A percentile compares a stretch with the other conserved stretches of the same genome.
Conservation (phyloP, 2,888 invertebrate genomes). For the Polydrusus tereticollis region DNA sequence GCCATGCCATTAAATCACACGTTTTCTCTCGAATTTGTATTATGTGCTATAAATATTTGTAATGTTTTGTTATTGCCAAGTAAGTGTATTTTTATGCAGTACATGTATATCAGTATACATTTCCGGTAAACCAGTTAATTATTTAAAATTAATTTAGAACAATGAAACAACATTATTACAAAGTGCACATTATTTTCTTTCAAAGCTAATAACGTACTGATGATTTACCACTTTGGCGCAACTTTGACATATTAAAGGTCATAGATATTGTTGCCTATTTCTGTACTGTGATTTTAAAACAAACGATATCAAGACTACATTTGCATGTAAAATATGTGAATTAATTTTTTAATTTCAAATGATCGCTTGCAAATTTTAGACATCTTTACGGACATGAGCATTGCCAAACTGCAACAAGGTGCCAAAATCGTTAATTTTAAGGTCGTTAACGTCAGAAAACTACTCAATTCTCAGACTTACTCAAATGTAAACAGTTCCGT, state of each 20-base stretch:
- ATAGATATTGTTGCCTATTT: too few relatives aligned
- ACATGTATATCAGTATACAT: background rate
- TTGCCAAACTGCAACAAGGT: background rate
- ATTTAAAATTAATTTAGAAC: background rate
- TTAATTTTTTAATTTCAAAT: too few relatives aligned
- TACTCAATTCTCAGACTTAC: too few relatives aligned
- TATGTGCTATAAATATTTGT: background rate
- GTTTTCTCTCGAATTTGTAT: background rate
- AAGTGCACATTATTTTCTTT: too few relatives aligned
- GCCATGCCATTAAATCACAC: background rate
- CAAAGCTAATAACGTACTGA: too few relatives aligned
- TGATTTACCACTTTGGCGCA: too few relatives aligned
- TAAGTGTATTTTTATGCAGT: background rate
- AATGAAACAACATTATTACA: too few relatives aligned
- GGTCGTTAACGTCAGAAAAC: background rate
- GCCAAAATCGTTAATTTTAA: conserved; percentile 5
- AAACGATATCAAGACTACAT: too few relatives aligned
- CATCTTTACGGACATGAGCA: background rate
- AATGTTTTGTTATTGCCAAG: background rate
- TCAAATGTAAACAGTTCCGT: background rate
- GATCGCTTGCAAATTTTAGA: background rate
- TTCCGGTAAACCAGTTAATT: background rate
- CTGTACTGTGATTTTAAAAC: too few relatives aligned
- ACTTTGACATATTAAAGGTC: too few relatives aligned
- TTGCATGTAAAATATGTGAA: too few relatives aligned